A percentile compares a stretch with the other conserved stretches of the same genome.
Evolutionary conservation across 2,113 vertebrate genomes (phyloP).

Genomic region (Andinoacara biseriatus): DNA sequence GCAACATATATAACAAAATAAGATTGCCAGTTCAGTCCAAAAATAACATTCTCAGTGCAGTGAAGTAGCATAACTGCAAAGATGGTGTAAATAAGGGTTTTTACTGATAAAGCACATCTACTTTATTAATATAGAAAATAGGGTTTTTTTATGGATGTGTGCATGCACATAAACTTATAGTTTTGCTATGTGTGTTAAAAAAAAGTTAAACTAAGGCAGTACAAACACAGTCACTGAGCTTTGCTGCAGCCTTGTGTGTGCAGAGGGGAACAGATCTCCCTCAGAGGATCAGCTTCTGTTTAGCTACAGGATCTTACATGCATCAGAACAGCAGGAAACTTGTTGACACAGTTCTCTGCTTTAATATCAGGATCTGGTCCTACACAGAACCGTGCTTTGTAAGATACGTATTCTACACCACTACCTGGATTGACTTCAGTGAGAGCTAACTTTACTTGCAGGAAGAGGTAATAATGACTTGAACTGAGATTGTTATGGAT

Average conservation of each 20-base stretch:
- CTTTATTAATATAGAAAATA: not conserved
- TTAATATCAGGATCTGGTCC: not conserved
- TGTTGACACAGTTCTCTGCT: conserved; percentile 19
- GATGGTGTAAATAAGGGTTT: not conserved
- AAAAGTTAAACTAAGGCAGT: conserved; percentile 20
- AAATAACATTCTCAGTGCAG: not conserved
- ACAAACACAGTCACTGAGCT: conserved; percentile 27
- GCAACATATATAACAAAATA: not conserved
- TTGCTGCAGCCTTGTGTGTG: conserved; percentile 4
- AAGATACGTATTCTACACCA: not conserved
- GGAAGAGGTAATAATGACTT: conserved; percentile 3
- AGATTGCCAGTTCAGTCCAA: not conserved
- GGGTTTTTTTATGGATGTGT: not conserved
- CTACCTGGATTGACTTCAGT: not conserved
- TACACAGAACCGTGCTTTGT: not conserved
- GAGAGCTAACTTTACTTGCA: not conserved
- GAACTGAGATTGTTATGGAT: not conserved
- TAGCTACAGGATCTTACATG: conserved; percentile 15
- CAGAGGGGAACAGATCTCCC: conserved; percentile 20
- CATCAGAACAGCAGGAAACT: not conserved
- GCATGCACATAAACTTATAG: not conserved
- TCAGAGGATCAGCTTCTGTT: conserved; percentile 23
- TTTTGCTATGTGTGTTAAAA: not conserved
- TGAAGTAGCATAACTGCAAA: not conserved
- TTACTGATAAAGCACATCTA: not conserved